Evolutionary conservation across 2,113 vertebrate species (phyloP).

Genomic region (Ancistrus triradiatus): DNA sequence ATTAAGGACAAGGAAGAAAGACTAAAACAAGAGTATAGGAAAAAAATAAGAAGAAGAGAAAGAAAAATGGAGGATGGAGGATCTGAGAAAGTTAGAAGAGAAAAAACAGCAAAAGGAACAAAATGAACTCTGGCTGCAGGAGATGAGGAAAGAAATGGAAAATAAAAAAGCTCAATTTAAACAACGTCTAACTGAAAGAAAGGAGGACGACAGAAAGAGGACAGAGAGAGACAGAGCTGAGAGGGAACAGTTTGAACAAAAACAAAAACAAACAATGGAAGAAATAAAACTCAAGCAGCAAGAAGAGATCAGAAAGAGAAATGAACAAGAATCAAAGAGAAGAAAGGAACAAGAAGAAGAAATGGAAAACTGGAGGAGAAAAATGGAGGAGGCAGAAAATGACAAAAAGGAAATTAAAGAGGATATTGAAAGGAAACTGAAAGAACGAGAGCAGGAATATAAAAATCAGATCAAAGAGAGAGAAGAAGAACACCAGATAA

Average conservation of each 20-base stretch:
- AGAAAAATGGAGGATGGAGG: not conserved
- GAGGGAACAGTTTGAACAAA: not conserved
- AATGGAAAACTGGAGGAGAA: not conserved
- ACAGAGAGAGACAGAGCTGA: not conserved
- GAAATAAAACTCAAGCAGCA: not conserved
- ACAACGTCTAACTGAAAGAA: not conserved
- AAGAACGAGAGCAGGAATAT: not conserved
- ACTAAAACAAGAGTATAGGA: not conserved
- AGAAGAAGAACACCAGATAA: not conserved
- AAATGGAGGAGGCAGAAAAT: not conserved
- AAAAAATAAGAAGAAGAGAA: slow-evolving; percentile 9
- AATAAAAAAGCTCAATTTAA: not conserved
- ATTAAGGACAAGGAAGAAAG: not conserved
- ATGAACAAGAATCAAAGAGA: not conserved
- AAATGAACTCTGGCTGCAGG: not conserved
- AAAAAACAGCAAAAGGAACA: not conserved
- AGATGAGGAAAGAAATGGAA: not conserved
- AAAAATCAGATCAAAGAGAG: slow-evolving; percentile 1
- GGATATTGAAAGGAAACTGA: not conserved
- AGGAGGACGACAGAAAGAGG: not conserved
- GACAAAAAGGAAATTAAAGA: not conserved
- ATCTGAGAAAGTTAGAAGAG: not conserved
- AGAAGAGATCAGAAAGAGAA: not conserved
- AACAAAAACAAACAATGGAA: not conserved
- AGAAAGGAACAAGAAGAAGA: slow-evolving; percentile 1